Conservation (phyloP, 2,113 vertebrate species). For the Sporophila hypoxantha region DNA sequence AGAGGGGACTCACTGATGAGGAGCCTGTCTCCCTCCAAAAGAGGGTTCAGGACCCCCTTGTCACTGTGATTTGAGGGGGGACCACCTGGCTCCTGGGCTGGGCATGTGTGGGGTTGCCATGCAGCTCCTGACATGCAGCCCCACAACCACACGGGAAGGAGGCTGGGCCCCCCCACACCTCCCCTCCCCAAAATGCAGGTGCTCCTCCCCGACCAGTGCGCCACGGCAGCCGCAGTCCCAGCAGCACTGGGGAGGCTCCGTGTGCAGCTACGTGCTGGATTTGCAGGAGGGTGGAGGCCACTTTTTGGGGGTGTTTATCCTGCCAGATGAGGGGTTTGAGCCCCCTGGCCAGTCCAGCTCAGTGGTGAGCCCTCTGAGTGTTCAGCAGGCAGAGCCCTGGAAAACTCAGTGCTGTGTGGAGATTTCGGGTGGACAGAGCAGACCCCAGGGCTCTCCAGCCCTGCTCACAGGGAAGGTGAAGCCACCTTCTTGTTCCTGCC, state of each 20-base stretch:
- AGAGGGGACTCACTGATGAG: neutral
- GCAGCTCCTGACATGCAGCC: fast-evolving
- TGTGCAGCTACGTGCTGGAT: neutral
- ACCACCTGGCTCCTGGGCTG: neutral
- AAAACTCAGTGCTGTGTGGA: neutral
- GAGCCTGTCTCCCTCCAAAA: neutral
- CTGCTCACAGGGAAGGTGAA: neutral
- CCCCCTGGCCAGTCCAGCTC: neutral
- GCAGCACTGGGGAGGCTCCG: neutral
- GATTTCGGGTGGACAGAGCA: fast-evolving
- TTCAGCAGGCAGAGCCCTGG: neutral
- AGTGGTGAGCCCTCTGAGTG: neutral
- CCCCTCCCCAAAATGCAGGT: neutral
- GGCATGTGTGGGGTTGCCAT: fast-evolving
- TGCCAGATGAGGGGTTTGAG: neutral
- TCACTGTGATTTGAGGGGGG: neutral
- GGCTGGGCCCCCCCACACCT: neutral
- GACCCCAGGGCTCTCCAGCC: neutral
- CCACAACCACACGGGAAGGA: neutral
- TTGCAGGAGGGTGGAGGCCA: neutral
- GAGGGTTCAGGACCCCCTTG: fast-evolving
- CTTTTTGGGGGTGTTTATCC: neutral
- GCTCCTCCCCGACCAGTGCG: neutral
- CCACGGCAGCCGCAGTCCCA: neutral
- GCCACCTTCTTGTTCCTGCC: neutral